Evolutionary conservation across 2,113 vertebrate species (phyloP).

Genomic region (Laterallus jamaicensis): DNA sequence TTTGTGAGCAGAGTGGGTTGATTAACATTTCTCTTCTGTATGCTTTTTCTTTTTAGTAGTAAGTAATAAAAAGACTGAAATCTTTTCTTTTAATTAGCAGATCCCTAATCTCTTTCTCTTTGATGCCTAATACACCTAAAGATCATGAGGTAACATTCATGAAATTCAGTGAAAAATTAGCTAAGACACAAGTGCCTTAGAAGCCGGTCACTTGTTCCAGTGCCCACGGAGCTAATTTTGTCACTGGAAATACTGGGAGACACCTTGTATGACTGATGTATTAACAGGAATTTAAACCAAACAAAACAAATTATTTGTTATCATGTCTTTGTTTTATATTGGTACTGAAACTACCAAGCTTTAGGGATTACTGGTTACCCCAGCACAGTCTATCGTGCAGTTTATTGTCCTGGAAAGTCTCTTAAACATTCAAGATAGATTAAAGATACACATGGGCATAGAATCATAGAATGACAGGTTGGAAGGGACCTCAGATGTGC

Average conservation of each 20-base stretch:
- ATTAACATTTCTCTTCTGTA: neutral
- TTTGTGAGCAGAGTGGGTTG: neutral
- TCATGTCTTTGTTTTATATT: neutral
- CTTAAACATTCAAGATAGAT: neutral
- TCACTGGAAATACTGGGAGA: neutral
- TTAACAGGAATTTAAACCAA: neutral
- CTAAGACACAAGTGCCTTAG: neutral
- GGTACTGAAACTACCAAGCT: neutral
- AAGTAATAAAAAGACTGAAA: neutral
- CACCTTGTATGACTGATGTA: neutral
- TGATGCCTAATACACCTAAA: neutral
- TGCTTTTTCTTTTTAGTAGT: neutral
- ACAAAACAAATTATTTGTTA: accelerated
- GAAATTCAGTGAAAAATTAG: neutral
- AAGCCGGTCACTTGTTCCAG: neutral
- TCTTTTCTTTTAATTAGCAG: neutral
- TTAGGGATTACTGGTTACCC: neutral
- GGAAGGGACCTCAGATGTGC: neutral
- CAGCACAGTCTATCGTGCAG: neutral
- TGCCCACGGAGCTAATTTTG: neutral
- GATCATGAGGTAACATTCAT: neutral
- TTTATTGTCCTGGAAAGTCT: neutral
- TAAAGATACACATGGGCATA: neutral
- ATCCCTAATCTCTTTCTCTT: neutral
- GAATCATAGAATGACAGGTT: too few species aligned